phyloP scores from a whole-genome alignment of 1,140 invertebrate genomes.

The Procambarus clarkii region DNA sequence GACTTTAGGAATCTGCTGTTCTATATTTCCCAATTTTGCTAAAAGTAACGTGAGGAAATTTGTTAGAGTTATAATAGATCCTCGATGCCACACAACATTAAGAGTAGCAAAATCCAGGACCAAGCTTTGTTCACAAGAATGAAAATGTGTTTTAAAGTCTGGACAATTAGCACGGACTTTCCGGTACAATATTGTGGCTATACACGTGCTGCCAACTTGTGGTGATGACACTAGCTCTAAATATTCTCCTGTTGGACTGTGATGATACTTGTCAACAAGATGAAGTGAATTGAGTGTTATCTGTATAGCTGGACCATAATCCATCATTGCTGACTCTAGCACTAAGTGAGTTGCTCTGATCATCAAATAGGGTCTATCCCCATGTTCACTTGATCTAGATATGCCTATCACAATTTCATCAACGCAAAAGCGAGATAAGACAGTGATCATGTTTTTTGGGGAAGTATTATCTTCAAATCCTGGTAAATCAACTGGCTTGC shows the following conservation, averaged over 20 bases:
- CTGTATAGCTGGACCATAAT: conserved; percentile 87
- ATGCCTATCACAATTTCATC: conserved; percentile 79
- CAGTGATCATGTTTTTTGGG: conserved; percentile 84
- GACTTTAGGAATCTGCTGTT: conserved; percentile 51
- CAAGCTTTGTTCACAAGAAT: conserved; percentile 87
- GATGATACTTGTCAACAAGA: conserved; percentile 88
- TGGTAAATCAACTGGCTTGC: conserved; percentile 84
- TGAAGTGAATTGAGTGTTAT: conserved; percentile 83
- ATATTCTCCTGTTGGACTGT: conserved; percentile 85
- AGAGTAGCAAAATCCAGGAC: conserved; percentile 84
- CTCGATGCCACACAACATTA: conserved; percentile 83
- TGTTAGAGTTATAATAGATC: conserved; percentile 83
- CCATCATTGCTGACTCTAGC: conserved; percentile 86
- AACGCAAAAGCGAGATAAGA: conserved; percentile 84
- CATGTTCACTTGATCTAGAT: conserved; percentile 80
- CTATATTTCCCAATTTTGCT: conserved; percentile 60
- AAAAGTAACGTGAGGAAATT: conserved; percentile 77
- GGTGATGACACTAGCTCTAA: conserved; percentile 83
- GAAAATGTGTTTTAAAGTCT: conserved; percentile 88
- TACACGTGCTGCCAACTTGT: conserved; percentile 78
- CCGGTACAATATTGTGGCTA: conserved; percentile 85
- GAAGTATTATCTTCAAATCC: conserved; percentile 91
- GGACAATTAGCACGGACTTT: conserved; percentile 87
- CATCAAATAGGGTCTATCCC: conserved; percentile 86
- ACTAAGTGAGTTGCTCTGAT: conserved; percentile 83